These are phyloP conservation scores for Copidosoma aretas DNA, from an alignment of 2,888 invertebrate species.

Conservation along the genomic window DNA sequence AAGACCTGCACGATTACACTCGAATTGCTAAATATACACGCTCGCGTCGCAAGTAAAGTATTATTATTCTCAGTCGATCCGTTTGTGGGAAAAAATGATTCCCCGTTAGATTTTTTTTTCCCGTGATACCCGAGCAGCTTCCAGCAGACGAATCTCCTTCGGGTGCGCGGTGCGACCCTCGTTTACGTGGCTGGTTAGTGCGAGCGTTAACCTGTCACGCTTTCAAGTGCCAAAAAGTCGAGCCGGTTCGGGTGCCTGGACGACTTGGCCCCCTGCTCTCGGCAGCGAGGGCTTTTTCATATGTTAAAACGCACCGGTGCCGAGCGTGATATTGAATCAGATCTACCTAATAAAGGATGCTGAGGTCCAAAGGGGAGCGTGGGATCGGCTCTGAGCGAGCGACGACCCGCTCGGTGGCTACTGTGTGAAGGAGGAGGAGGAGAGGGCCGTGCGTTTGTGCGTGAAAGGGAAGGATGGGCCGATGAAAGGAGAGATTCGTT, in stretches of 20 bases:
- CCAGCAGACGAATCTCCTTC: too few species aligned
- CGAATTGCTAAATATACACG: too few species aligned
- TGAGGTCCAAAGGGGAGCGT: constrained; percentile 56
- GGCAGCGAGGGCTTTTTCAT: constrained; percentile 50
- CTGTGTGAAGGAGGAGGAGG: not conserved
- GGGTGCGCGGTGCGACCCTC: too few species aligned
- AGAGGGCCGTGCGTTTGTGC: too few species aligned
- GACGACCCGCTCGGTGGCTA: not conserved
- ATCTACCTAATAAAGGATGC: constrained; percentile 60
- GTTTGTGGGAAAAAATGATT: too few species aligned
- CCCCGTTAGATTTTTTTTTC: too few species aligned
- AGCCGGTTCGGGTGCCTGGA: constrained; percentile 46
- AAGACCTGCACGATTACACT: too few species aligned
- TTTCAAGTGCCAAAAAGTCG: constrained; percentile 13
- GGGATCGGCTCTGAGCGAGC: constrained; percentile 52
- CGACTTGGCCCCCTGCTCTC: constrained; percentile 49
- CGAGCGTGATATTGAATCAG: constrained; percentile 62
- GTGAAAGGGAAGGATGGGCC: not conserved
- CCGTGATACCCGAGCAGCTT: not conserved
- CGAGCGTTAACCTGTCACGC: constrained; percentile 54
- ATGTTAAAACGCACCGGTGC: constrained; percentile 52
- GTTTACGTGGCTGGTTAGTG: constrained; percentile 36
- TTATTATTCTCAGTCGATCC: too few species aligned
- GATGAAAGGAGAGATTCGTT: not conserved
- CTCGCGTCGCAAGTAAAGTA: too few species aligned